Evolutionary conservation across 2,888 invertebrate genomes (phyloP).

Genomic region (Drosophila longiperda): DNA sequence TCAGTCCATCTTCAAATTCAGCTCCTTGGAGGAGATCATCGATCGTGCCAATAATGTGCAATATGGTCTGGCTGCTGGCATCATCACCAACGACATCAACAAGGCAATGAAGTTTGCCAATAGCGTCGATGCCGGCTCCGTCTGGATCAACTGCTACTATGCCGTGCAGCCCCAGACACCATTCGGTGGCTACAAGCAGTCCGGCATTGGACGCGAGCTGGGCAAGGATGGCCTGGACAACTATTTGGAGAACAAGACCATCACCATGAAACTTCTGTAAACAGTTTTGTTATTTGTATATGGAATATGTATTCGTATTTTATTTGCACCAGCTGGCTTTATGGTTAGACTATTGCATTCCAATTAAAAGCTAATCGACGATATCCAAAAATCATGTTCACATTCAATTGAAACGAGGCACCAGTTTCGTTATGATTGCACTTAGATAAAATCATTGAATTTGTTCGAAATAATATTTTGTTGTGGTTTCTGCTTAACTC

Average conservation of each 20-base stretch:
- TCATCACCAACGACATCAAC: slow-evolving; percentile 92
- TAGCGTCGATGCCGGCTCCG: slow-evolving; percentile 91
- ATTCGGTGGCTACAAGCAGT: slow-evolving; percentile 95
- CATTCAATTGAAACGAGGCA: slow-evolving; percentile 60
- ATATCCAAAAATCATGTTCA: slow-evolving; percentile 26
- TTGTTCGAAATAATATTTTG: slow-evolving; percentile 24
- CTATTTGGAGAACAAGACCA: slow-evolving; percentile 92
- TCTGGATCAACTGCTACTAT: slow-evolving; percentile 88
- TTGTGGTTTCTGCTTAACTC: background rate
- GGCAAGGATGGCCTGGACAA: slow-evolving; percentile 92
- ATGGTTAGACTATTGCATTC: slow-evolving; percentile 54
- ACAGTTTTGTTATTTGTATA: slow-evolving; percentile 1
- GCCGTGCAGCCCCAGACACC: slow-evolving; percentile 88
- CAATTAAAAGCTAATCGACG: slow-evolving; percentile 25
- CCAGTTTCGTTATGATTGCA: slow-evolving; percentile 51
- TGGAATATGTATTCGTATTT: slow-evolving; percentile 43
- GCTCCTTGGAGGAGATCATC: slow-evolving; percentile 89
- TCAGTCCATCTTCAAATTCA: slow-evolving; percentile 93
- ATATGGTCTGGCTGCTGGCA: slow-evolving; percentile 93
- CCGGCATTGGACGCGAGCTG: slow-evolving; percentile 93
- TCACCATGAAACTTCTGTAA: slow-evolving; percentile 86
- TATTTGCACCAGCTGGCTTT: slow-evolving; percentile 55
- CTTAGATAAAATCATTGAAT: slow-evolving; percentile 50
- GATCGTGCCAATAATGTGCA: slow-evolving; percentile 92
- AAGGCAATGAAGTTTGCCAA: slow-evolving; percentile 91